A percentile compares a stretch with the other conserved stretches of the same genome.
phyloP scores from a whole-genome alignment of 1,140 invertebrate species.

The Penaeus indicus region DNA sequence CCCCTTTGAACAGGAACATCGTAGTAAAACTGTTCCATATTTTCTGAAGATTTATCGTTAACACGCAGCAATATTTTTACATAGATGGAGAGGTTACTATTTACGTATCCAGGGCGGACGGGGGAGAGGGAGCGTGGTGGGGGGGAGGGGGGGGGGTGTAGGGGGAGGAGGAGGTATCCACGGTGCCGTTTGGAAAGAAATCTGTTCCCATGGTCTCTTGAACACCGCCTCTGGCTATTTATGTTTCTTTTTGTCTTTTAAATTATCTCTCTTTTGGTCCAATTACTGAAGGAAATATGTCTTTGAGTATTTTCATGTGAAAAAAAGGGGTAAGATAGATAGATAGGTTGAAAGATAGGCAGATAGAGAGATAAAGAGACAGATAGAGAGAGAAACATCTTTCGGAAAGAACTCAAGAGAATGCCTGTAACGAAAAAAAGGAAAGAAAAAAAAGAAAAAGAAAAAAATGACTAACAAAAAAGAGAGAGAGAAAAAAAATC shows the following conservation, averaged over 20 bases:
- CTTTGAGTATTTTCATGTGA: slow-evolving; percentile 10
- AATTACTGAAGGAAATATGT: slow-evolving; percentile 22
- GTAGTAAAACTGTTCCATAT: too few relatives aligned
- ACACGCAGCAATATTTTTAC: slow-evolving; percentile 9
- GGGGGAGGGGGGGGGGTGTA: background rate
- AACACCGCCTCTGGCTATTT: background rate
- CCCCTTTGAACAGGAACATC: too few relatives aligned
- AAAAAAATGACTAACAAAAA: background rate
- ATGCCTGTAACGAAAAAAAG: background rate
- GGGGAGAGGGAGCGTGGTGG: background rate
- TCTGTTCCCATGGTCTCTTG: too few relatives aligned
- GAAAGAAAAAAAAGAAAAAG: background rate
- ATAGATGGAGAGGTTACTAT: slow-evolving; percentile 34
- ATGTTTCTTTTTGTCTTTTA: background rate
- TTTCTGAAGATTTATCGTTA: background rate
- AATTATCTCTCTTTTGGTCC: background rate
- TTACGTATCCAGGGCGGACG: slow-evolving; percentile 11
- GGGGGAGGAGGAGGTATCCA: background rate
- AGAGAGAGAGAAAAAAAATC: background rate
- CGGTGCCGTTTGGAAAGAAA: background rate
- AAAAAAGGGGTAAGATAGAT: background rate
- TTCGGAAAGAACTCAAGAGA: background rate
- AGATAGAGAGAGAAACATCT: background rate
- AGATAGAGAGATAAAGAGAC: slow-evolving; percentile 9
- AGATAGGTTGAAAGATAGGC: slow-evolving; percentile 15